Percentiles rank a stretch among this genome's conserved stretches.
Conservation (phyloP, 2,888 invertebrate species). For the Calameuta pallipes region DNA sequence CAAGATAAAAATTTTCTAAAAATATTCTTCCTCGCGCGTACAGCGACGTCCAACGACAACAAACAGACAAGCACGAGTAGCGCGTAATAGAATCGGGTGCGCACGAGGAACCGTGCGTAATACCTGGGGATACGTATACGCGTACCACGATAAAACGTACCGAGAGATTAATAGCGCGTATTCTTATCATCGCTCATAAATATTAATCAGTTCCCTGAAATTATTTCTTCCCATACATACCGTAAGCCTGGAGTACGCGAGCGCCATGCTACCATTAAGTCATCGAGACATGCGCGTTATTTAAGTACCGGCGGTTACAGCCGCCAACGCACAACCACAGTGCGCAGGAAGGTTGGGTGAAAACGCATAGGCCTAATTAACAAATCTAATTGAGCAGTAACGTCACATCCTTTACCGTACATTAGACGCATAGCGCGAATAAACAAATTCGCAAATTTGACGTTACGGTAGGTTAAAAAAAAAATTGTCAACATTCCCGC, state of each 20-base stretch:
- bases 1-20: not conserved
- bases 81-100: not conserved
- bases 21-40: not conserved
- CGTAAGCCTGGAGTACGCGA: not conserved
- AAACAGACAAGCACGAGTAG: not conserved
- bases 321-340: not conserved
- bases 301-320: not conserved
- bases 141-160: not conserved
- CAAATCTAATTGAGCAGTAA: not conserved
- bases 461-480: not conserved
- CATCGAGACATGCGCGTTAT: not conserved
- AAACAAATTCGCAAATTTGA: not conserved
- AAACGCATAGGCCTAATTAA: not conserved
- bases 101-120: not conserved
- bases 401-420: not conserved
- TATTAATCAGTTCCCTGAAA: constrained; percentile 1
- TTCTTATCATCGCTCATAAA: not conserved
- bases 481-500: not conserved
- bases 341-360: not conserved
- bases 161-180: not conserved
- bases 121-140: not conserved
- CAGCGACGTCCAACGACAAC: not conserved
- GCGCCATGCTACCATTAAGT: not conserved
- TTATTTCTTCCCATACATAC: not conserved
- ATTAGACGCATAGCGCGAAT: not conserved